phyloP scores from a whole-genome alignment of 2,113 vertebrate genomes.

The Calidris pygmaea region DNA sequence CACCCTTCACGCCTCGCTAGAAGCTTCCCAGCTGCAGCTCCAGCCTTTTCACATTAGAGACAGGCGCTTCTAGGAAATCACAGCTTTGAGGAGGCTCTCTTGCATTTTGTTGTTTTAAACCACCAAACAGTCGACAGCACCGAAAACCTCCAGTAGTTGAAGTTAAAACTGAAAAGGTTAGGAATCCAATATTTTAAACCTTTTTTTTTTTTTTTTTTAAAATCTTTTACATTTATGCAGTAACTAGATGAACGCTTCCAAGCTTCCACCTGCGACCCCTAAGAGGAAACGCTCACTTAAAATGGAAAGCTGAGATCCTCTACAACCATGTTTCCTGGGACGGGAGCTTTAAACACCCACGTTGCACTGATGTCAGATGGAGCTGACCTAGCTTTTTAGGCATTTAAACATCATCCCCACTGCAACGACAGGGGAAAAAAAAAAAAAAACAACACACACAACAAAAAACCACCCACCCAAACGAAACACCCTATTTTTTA shows the following conservation, averaged over 20 bases:
- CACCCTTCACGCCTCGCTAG: background rate
- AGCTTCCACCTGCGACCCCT: background rate
- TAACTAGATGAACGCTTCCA: background rate
- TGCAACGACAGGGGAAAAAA: background rate
- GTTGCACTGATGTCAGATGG: background rate
- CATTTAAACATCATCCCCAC: background rate
- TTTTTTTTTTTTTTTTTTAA: background rate
- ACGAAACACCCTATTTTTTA: background rate
- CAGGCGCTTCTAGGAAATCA: background rate
- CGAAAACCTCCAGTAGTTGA: background rate
- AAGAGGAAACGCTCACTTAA: background rate
- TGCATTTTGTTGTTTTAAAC: background rate
- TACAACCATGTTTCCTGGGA: background rate
- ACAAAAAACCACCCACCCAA: background rate
- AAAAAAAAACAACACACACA: too few species aligned
- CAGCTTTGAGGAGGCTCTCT: background rate
- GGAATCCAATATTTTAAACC: background rate
- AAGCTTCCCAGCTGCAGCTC: background rate
- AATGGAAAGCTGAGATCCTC: background rate
- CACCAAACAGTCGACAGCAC: background rate
- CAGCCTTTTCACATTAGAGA: background rate
- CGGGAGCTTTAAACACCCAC: background rate
- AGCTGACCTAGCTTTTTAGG: constrained; percentile 2
- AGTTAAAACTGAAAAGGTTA: background rate
- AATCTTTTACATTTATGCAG: background rate